Base-by-base conservation (phyloP, 2,888 invertebrate genomes). In the Synanthedon vespiformis region DNA sequence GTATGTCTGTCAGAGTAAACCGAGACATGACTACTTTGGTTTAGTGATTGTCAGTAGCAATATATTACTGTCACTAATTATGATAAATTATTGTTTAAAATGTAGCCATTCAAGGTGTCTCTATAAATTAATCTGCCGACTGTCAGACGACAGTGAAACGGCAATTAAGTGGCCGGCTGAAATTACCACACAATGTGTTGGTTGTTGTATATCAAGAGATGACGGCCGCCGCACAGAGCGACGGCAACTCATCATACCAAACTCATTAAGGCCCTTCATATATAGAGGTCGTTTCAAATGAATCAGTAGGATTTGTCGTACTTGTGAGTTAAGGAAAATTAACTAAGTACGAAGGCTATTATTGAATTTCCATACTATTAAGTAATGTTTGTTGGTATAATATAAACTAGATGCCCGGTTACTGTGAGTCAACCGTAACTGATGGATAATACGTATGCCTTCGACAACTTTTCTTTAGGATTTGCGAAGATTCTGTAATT, bases 161-260 rank as follows among this genome's bases (percentile, higher is more conserved):
- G 81, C 79, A 87, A 87, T 87, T 87, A 87, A 82, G 78, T 72
- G 77, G 67, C 64, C 67, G 67, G 67, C 71, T 72, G 64, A 73
- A 77, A 85, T 86, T 84, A 84, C 84, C 84, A 85, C 84, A 87
- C 84, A 86, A 84, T 85, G 79, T 77, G 80, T 66, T 62, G 73
- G 34, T 34, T 34, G 34, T 34, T 71, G 79, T 85, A 80, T 80
- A 82, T 84, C 82, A 80, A 77, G 68, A 72, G 75, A 83, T 83
- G 86, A 82, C 84, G 74, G 68, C 63, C 67, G 68, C 71, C 74
- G 44, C 40, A 70, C 70, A 66, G 66, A 63, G 66, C 58, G 61
- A 61, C 62, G 63, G 62, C 65, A 63, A 71, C 77, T 67, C 72
- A 64, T 83, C 81, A 82, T 81, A 82, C 68, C 63, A 66, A 14